A percentile compares a stretch with the other conserved stretches of the same genome.
phyloP scores from a whole-genome alignment of 2,797 vertebrate genomes.

The Amazonetta brasiliensis region DNA sequence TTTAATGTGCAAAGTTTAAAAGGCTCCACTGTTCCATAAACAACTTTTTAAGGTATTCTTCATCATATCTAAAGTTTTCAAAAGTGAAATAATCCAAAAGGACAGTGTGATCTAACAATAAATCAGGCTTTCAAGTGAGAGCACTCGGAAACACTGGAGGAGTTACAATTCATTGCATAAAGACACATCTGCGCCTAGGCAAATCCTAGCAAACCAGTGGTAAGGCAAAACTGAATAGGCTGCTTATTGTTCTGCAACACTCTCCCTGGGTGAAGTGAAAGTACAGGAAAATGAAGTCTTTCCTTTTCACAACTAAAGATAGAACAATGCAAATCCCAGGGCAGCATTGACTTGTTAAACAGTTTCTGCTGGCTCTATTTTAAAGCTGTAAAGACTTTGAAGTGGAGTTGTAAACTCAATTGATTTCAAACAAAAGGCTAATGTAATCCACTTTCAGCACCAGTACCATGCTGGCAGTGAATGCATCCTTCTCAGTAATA shows the following conservation, averaged over 20 bases:
- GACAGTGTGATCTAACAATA: background rate
- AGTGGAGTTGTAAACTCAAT: constrained; percentile 68
- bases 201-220: background rate
- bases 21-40: background rate
- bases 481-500: constrained; percentile 27
- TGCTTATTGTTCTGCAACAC: constrained; percentile 16
- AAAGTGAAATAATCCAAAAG: background rate
- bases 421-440: constrained; percentile 71
- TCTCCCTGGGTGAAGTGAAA: constrained; percentile 35
- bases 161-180: background rate
- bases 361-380: constrained; percentile 63
- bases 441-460: constrained; percentile 73
- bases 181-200: background rate
- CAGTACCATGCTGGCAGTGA: constrained; percentile 50
- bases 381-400: constrained; percentile 61
- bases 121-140: background rate
- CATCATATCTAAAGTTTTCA: background rate
- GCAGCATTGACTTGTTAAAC: constrained; percentile 69
- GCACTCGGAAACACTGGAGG: background rate
- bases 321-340: constrained; percentile 61
- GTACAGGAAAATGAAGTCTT: constrained; percentile 61
- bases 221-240: background rate
- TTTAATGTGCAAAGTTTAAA: background rate
- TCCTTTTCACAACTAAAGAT: constrained; percentile 45
- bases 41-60: background rate